Evolutionary conservation across 1,140 invertebrate genomes (phyloP).

Genomic region (Drosophila melanogaster): DNA sequence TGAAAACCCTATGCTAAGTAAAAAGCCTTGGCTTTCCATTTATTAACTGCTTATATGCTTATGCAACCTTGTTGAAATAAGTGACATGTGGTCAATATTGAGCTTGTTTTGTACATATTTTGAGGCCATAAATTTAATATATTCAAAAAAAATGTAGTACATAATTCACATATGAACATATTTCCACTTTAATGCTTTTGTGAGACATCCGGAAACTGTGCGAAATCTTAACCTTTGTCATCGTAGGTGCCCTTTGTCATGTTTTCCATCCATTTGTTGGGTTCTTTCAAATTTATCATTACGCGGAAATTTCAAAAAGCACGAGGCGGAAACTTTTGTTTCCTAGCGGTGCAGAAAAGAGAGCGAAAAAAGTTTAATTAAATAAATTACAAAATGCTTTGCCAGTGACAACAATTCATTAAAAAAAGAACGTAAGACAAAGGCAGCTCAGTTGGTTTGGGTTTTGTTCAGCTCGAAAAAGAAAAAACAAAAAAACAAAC

Average conservation of each 20-base stretch:
- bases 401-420: slow-evolving; percentile 66
- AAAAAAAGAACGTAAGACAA: slow-evolving; percentile 41
- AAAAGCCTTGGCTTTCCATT: slow-evolving; percentile 9
- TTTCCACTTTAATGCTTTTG: no score
- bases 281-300: slow-evolving; percentile 58
- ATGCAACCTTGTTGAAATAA: neutral
- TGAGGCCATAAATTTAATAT: no score
- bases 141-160: no score
- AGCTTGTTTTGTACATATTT: neutral
- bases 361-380: slow-evolving; percentile 70
- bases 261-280: slow-evolving; percentile 2
- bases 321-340: slow-evolving; percentile 54
- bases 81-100: neutral
- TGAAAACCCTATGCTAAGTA: slow-evolving; percentile 1
- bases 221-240: neutral
- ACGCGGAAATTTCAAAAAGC: slow-evolving; percentile 61
- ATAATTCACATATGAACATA: no score
- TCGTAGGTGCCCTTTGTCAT: neutral
- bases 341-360: slow-evolving; percentile 35
- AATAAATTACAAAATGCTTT: slow-evolving; percentile 81
- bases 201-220: no score
- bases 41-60: neutral
- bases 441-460: slow-evolving; percentile 32
- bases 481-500: slow-evolving; percentile 43
- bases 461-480: no score